Evolutionary conservation across 1,140 invertebrate genomes (phyloP).

Genomic region (Drosophila neocordata): DNA sequence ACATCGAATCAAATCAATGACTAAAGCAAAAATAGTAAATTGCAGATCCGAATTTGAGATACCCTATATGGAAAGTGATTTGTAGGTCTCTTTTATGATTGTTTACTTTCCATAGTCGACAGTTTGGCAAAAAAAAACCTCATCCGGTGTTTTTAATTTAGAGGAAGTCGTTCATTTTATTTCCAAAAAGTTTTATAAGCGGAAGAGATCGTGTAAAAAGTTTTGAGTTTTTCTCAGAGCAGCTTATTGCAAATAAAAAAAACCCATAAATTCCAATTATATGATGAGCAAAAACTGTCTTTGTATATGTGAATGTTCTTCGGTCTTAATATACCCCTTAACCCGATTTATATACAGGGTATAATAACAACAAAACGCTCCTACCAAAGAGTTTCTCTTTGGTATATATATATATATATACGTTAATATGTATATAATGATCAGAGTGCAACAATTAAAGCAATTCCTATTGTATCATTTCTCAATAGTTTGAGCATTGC

Average conservation of each 20-base stretch:
- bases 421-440: constrained; percentile 21
- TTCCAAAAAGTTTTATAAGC: too few relatives aligned
- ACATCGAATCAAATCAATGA: constrained; percentile 53
- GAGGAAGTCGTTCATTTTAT: too few relatives aligned
- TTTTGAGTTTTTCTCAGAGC: too few relatives aligned
- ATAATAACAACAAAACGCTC: background rate
- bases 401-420: constrained; percentile 24
- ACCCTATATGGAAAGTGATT: background rate
- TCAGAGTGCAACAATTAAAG: constrained; percentile 22
- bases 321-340: background rate
- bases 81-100: too few relatives aligned
- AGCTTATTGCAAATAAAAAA: too few relatives aligned
- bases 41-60: background rate
- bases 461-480: background rate
- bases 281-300: too few relatives aligned
- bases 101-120: too few relatives aligned
- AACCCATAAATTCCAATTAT: too few relatives aligned
- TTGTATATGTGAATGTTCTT: too few relatives aligned
- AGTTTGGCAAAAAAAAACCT: too few relatives aligned
- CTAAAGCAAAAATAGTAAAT: constrained; percentile 12
- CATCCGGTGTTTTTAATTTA: too few relatives aligned
- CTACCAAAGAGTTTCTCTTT: constrained; percentile 65
- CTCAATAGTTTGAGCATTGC: background rate
- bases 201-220: too few relatives aligned
- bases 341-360: background rate